Evolutionary conservation across 2,888 invertebrate genomes (phyloP).

Genomic region (Metellina segmentata): DNA sequence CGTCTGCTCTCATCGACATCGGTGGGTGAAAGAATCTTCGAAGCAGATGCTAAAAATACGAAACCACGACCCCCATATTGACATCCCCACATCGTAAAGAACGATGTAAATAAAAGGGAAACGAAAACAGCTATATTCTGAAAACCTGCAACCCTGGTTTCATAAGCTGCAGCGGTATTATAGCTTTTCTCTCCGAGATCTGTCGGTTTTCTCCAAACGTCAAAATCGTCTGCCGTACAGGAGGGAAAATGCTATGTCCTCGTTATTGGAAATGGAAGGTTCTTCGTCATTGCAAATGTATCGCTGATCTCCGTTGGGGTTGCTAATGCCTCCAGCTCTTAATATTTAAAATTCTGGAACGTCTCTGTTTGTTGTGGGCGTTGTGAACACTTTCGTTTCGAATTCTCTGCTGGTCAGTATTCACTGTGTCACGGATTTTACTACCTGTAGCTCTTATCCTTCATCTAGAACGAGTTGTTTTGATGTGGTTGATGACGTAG

Average conservation of each 20-base stretch:
- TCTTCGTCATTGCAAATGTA: constrained; percentile 51
- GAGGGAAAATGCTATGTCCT: constrained; percentile 46
- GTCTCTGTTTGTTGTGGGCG: background rate
- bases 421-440: background rate
- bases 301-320: background rate
- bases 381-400: background rate
- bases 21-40: constrained; percentile 55
- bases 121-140: constrained; percentile 5
- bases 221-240: constrained; percentile 45
- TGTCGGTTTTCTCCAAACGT: constrained; percentile 26
- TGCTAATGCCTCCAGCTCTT: background rate
- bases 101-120: constrained; percentile 21
- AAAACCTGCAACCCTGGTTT: background rate
- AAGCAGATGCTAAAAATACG: constrained; percentile 50
- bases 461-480: constrained; percentile 8
- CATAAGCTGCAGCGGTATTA: background rate
- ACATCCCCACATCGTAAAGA: constrained; percentile 13
- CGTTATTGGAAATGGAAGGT: constrained; percentile 57
- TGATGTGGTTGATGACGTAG: constrained; percentile 41
- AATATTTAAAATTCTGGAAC: background rate
- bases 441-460: constrained; percentile 46
- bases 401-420: background rate
- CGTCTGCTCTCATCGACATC: constrained; percentile 62
- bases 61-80: constrained; percentile 48
- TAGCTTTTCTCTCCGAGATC: background rate